phyloP scores from a whole-genome alignment of 2,113 vertebrate genomes.

The Conger conger region DNA sequence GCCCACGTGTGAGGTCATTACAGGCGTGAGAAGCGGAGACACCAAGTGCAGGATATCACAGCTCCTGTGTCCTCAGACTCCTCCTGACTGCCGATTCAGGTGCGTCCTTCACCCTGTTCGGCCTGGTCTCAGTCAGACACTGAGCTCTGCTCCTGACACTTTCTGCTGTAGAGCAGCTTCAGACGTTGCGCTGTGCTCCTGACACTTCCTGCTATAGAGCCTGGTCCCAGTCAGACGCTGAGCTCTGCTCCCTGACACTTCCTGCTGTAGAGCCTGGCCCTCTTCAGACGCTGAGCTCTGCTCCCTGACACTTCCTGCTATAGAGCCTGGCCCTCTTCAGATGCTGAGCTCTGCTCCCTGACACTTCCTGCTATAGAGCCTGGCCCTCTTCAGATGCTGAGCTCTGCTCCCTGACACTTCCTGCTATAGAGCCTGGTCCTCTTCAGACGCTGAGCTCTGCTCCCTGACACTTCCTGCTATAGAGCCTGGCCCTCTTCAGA shows the following conservation, averaged over 20 bases:
- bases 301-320: background rate
- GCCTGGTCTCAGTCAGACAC: background rate
- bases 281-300: background rate
- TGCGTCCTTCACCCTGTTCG: background rate
- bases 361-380: background rate
- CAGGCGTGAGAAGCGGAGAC: slow-evolving; percentile 57
- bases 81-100: slow-evolving; percentile 1
- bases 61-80: slow-evolving; percentile 2
- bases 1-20: slow-evolving; percentile 57
- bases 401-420: background rate
- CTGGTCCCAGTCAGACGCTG: background rate
- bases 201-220: background rate
- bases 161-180: background rate
- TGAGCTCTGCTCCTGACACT: background rate
- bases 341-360: background rate
- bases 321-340: background rate
- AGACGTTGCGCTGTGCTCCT: background rate
- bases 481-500: background rate
- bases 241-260: background rate
- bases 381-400: background rate
- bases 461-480: background rate
- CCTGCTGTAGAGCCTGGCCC: background rate
- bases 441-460: background rate
- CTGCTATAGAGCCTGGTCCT: background rate
- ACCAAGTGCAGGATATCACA: slow-evolving; percentile 64